These are phyloP conservation scores for Probaryconus sp. DNA, from an alignment of 1,140 invertebrate genomes.

Conservation along the genomic window DNA sequence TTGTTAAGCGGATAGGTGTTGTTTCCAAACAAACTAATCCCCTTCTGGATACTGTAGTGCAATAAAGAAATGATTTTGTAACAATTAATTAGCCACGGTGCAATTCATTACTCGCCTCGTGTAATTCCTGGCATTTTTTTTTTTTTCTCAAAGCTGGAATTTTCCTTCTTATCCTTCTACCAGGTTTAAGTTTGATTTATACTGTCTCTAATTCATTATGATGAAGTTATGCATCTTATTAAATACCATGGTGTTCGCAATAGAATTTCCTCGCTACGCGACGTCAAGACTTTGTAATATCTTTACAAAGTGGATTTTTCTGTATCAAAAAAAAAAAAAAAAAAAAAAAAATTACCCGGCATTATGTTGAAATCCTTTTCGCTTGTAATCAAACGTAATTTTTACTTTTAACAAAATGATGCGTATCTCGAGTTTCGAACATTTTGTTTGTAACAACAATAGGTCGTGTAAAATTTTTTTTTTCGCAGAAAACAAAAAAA, in stretches of 20 bases:
- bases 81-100: slow-evolving; percentile 42
- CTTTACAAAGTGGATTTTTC: slow-evolving; percentile 54
- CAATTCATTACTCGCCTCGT: slow-evolving; percentile 47
- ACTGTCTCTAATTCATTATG: slow-evolving; percentile 56
- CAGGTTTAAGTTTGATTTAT: slow-evolving; percentile 56
- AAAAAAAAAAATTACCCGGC: slow-evolving; percentile 55
- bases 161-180: slow-evolving; percentile 51
- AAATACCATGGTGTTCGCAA: slow-evolving; percentile 62
- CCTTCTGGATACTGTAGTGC: too few species aligned
- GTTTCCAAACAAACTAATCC: too few species aligned
- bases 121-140: neutral
- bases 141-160: slow-evolving; percentile 31
- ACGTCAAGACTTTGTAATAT: slow-evolving; percentile 30
- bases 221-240: slow-evolving; percentile 64
- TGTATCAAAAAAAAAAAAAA: too few species aligned
- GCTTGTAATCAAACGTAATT: slow-evolving; percentile 9
- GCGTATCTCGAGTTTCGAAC: neutral
- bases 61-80: slow-evolving; percentile 4
- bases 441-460: too few species aligned
- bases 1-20: too few species aligned
- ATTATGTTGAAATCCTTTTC: slow-evolving; percentile 30
- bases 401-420: slow-evolving; percentile 31
- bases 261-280: slow-evolving; percentile 44
- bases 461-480: too few species aligned
- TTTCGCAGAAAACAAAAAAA: too few species aligned